Evolutionary conservation across 1,140 invertebrate species (phyloP).

Genomic region (Calephelis virginiensis): DNA sequence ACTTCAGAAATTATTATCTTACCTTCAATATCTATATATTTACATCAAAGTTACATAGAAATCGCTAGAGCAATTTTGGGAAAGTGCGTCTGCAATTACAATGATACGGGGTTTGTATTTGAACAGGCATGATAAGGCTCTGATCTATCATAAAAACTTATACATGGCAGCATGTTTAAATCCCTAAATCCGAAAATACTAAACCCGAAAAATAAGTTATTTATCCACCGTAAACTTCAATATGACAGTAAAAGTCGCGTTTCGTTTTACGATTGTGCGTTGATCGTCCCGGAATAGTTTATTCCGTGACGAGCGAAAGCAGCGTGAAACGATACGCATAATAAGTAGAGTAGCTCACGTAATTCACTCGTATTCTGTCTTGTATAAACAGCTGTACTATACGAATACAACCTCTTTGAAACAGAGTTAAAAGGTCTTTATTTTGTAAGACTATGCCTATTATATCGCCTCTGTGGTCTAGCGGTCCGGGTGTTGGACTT

Average conservation of each 20-base stretch:
- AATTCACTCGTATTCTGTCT: conserved; percentile 44
- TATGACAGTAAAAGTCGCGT: conserved; percentile 52
- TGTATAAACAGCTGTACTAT: not conserved
- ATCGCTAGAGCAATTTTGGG: too few species aligned
- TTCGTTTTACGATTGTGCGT: conserved; percentile 55
- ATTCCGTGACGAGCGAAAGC: conserved; percentile 45
- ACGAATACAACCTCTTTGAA: not conserved
- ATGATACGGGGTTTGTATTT: too few species aligned
- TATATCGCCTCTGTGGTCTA: too few species aligned
- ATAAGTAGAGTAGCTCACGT: conserved; percentile 55
- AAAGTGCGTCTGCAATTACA: too few species aligned
- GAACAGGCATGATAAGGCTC: too few species aligned
- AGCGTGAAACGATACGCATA: conserved; percentile 60
- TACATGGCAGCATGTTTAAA: not conserved
- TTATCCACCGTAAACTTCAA: conserved; percentile 64
- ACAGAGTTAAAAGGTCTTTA: too few species aligned
- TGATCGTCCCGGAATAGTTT: conserved; percentile 60
- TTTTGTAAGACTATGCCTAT: too few species aligned
- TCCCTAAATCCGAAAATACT: not conserved
- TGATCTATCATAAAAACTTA: too few species aligned
- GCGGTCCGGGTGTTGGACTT: too few species aligned
- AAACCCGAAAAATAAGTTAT: conserved; percentile 36
- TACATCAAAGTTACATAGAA: too few species aligned
- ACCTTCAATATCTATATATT: too few species aligned
- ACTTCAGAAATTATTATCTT: too few species aligned